phyloP scores from a whole-genome alignment of 2,888 invertebrate species.

The Eilema griseolum region DNA sequence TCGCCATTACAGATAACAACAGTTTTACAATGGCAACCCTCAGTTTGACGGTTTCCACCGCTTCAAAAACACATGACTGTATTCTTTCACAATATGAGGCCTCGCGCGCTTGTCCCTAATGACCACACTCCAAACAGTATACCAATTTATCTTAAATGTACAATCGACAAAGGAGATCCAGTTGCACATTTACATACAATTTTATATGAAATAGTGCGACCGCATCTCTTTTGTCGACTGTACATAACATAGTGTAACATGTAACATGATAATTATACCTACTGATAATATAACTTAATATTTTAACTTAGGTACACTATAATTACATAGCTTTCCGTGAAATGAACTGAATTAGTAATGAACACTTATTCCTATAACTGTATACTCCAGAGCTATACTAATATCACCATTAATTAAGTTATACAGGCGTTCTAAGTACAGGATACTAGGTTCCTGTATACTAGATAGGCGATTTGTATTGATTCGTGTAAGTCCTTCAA shows the following conservation, averaged over 20 bases:
- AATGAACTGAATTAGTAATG: not conserved
- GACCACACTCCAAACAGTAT: not conserved
- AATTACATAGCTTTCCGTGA: not conserved
- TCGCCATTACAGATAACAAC: too few relatives aligned
- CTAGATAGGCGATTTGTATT: not conserved
- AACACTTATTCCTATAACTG: not conserved
- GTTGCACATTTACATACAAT: too few relatives aligned
- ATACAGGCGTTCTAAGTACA: not conserved
- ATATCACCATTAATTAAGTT: not conserved
- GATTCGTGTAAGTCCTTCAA: not conserved
- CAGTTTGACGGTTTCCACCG: too few relatives aligned
- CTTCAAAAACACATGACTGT: too few relatives aligned
- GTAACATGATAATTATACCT: not conserved
- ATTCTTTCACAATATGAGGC: not conserved
- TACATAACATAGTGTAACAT: not conserved
- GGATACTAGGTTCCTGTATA: not conserved
- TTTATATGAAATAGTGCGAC: too few relatives aligned
- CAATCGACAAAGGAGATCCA: too few relatives aligned
- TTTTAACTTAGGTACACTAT: not conserved
- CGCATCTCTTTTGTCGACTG: too few relatives aligned
- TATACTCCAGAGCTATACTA: not conserved
- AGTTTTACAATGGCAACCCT: too few relatives aligned
- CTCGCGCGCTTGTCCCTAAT: not conserved
- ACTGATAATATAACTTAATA: not conserved
- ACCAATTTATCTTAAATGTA: too few relatives aligned